Conservation (phyloP, 2,797 vertebrate genomes). For the Trichosurus vulpecula region DNA sequence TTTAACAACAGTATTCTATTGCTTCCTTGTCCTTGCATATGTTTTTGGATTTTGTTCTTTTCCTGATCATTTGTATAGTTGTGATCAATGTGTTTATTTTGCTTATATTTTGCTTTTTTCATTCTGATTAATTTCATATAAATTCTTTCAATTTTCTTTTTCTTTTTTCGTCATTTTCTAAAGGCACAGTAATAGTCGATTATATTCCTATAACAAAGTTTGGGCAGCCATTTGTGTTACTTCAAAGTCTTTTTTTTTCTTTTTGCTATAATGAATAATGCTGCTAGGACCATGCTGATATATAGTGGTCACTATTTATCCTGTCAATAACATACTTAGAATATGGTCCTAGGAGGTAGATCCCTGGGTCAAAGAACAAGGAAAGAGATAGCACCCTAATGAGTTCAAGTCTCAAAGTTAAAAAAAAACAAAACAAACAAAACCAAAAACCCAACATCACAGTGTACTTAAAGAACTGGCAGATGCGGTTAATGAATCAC, state of each 20-base stretch:
- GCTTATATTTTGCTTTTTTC: background rate
- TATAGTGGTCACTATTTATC: background rate
- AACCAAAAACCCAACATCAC: background rate
- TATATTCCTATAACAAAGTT: background rate
- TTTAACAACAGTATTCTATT: background rate
- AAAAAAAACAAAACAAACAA: background rate
- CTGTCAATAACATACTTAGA: background rate
- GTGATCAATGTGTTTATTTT: background rate
- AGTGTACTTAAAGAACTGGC: background rate
- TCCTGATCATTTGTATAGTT: background rate
- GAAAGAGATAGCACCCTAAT: background rate
- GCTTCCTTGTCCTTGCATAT: background rate
- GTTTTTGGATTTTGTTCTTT: background rate
- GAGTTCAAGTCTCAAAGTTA: background rate
- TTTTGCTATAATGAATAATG: background rate
- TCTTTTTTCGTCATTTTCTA: background rate
- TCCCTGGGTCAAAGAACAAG: background rate
- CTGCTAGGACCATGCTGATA: background rate
- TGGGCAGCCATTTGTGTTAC: background rate
- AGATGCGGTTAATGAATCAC: background rate
- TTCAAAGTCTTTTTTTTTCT: background rate
- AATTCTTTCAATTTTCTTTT: background rate
- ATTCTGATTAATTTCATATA: background rate
- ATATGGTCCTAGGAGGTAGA: background rate
- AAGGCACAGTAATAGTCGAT: background rate